These are phyloP conservation scores for Brenthis daphne DNA, from an alignment of 2,888 invertebrate species.

Conservation along the genomic window DNA sequence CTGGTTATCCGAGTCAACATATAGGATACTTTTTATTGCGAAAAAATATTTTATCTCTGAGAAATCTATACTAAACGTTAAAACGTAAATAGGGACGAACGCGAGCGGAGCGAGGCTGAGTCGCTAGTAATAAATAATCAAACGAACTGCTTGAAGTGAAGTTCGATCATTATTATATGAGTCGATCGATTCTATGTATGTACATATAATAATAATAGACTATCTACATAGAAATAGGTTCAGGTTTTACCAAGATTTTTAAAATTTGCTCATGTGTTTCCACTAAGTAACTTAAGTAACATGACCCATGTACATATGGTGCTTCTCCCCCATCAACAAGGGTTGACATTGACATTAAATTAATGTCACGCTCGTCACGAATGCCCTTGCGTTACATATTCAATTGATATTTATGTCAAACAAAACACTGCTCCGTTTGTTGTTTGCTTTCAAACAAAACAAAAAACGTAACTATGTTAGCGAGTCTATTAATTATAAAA, in stretches of 20 bases:
- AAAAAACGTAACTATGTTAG: constrained; percentile 22
- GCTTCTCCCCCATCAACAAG: constrained; percentile 66
- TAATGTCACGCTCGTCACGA: constrained; percentile 74
- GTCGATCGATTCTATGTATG: too few relatives aligned
- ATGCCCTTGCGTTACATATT: constrained; percentile 57
- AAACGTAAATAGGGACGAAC: too few relatives aligned
- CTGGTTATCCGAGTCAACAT: too few relatives aligned
- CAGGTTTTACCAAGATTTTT: constrained; percentile 5
- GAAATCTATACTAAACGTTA: too few relatives aligned
- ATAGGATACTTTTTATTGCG: too few relatives aligned
- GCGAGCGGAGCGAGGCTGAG: too few relatives aligned
- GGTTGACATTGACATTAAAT: constrained; percentile 75
- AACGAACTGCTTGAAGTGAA: too few relatives aligned
- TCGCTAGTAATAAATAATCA: too few relatives aligned
- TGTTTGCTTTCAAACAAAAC: constrained; percentile 49
- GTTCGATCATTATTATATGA: too few relatives aligned
- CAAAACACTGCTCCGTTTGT: constrained; percentile 64
- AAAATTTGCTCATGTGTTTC: constrained; percentile 12
- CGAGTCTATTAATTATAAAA: too few relatives aligned
- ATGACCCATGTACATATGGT: constrained; percentile 75
- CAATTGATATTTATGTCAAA: constrained; percentile 76
- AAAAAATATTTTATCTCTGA: too few relatives aligned
- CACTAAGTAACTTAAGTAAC: constrained; percentile 61
- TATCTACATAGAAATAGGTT: neutral
- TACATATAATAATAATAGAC: too few relatives aligned